phyloP scores from a whole-genome alignment of 1,140 invertebrate species.

The Cydia amplana region DNA sequence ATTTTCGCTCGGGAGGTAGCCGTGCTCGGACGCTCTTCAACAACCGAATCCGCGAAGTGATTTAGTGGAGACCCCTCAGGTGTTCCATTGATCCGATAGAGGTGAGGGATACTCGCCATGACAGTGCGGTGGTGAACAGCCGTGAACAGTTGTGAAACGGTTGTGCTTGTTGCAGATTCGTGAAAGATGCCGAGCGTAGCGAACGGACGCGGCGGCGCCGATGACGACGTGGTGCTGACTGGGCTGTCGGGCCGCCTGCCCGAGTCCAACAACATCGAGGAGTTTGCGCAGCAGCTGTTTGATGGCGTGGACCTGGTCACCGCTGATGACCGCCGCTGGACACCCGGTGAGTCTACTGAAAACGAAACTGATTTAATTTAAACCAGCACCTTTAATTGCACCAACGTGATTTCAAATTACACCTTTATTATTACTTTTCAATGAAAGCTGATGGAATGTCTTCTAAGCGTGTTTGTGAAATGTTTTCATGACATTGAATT shows the following conservation, averaged over 20 bases:
- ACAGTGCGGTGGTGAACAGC: background rate
- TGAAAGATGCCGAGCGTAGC: conserved; percentile 57
- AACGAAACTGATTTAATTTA: background rate
- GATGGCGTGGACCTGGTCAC: conserved; percentile 93
- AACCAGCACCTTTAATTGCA: background rate
- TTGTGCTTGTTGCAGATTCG: conserved; percentile 45
- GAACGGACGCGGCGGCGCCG: conserved; percentile 49
- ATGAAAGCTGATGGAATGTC: too few species aligned
- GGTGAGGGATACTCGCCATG: conserved; percentile 31
- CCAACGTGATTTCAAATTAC: too few species aligned
- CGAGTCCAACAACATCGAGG: conserved; percentile 91
- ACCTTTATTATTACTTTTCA: too few species aligned
- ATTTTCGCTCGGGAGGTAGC: background rate
- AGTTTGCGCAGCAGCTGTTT: conserved; percentile 93
- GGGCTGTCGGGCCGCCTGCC: conserved; percentile 95
- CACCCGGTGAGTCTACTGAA: conserved; percentile 76
- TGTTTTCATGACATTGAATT: too few species aligned
- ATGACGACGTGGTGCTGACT: conserved; percentile 91
- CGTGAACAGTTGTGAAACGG: conserved; percentile 14
- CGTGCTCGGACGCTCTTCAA: background rate
- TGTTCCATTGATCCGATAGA: background rate
- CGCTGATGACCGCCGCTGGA: conserved; percentile 91
- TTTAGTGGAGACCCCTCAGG: background rate
- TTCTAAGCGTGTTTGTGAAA: too few species aligned
- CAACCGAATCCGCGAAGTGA: conserved; percentile 18